Percentiles rank a stretch among this genome's conserved stretches.
Conservation (phyloP, 2,888 invertebrate species). For the Neoascia interrupta region DNA sequence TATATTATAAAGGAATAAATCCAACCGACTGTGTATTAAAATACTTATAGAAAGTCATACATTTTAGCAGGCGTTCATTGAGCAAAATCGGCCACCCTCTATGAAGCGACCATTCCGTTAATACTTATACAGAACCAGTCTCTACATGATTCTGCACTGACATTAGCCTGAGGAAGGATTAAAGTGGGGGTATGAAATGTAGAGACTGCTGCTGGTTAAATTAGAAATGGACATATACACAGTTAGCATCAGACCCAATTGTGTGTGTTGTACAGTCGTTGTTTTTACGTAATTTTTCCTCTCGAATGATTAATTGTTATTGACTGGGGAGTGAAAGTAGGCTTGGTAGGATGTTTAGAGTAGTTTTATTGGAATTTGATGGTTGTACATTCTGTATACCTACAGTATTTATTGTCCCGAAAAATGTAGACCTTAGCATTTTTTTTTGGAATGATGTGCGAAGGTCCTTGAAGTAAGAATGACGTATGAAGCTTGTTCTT, state of each 20-base stretch:
- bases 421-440: not conserved
- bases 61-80: slow-evolving; percentile 57
- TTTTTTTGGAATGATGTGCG: no score
- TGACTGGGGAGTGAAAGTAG: slow-evolving; percentile 55
- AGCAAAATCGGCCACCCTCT: slow-evolving; percentile 47
- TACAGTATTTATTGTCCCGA: no score
- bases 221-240: slow-evolving; percentile 56
- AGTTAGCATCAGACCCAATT: slow-evolving; percentile 33
- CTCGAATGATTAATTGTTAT: slow-evolving; percentile 65
- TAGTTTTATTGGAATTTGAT: slow-evolving; percentile 27
- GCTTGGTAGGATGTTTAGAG: slow-evolving; percentile 24
- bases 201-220: slow-evolving; percentile 54
- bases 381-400: not conserved
- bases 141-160: slow-evolving; percentile 51
- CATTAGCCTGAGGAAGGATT: slow-evolving; percentile 51
- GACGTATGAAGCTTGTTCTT: no score
- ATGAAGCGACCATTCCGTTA: not conserved
- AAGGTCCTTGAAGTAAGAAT: no score
- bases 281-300: slow-evolving; percentile 66
- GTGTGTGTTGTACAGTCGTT: slow-evolving; percentile 59
- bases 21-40: slow-evolving; percentile 69
- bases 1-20: slow-evolving; percentile 70
- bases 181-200: slow-evolving; percentile 14
- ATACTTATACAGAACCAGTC: not conserved
- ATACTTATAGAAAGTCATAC: slow-evolving; percentile 68